phyloP scores from a whole-genome alignment of 2,888 invertebrate species.

The Dryocosmus kuriphilus region DNA sequence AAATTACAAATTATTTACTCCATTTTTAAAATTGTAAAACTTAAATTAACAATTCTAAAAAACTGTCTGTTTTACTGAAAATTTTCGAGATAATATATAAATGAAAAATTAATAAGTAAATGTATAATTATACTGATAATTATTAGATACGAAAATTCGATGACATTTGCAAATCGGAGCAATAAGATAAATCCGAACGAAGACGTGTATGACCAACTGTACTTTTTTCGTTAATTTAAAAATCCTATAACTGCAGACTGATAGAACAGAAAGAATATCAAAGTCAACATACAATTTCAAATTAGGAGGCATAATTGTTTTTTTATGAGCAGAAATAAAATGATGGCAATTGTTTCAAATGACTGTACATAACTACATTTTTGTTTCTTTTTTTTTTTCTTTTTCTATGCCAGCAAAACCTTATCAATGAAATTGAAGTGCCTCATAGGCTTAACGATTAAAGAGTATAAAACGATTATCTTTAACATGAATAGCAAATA shows the following conservation, averaged over 20 bases:
- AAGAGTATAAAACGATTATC: neutral
- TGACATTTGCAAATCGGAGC: too few species aligned
- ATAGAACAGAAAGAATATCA: neutral
- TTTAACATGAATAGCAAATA: constrained; percentile 4
- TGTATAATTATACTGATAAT: too few species aligned
- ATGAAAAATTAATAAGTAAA: too few species aligned
- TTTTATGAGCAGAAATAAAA: neutral
- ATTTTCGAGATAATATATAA: too few species aligned
- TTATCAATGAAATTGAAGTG: neutral
- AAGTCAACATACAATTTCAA: neutral
- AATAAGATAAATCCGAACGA: neutral
- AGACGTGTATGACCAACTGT: neutral
- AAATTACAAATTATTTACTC: too few species aligned
- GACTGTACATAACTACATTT: neutral
- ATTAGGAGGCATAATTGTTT: neutral
- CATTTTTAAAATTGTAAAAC: too few species aligned
- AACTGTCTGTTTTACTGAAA: too few species aligned
- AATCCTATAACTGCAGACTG: neutral
- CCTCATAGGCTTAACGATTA: neutral
- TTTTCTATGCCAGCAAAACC: neutral
- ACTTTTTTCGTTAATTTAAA: neutral
- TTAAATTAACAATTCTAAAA: too few species aligned
- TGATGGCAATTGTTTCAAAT: constrained; percentile 1
- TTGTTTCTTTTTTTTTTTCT: constrained; percentile 2
- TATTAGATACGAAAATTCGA: too few species aligned